phyloP scores from a whole-genome alignment of 2,797 vertebrate genomes.

The Picus viridis region DNA sequence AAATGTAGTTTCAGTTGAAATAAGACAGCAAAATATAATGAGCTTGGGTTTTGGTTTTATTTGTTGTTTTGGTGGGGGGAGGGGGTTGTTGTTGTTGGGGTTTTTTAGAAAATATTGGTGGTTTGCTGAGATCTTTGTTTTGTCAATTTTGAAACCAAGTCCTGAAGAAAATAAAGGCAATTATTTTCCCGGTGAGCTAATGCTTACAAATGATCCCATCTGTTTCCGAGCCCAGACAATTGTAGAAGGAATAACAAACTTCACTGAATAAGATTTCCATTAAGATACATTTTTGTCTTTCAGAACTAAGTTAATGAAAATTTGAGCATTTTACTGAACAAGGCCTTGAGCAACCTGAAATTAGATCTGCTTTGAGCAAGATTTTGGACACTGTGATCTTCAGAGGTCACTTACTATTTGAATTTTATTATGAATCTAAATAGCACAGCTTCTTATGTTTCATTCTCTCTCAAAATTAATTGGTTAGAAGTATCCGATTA shows the following conservation, averaged over 20 bases:
- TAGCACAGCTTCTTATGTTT: neutral
- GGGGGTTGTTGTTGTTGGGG: too few relatives aligned
- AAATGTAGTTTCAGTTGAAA: neutral
- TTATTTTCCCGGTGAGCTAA: neutral
- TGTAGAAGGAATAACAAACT: neutral
- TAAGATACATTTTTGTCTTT: neutral
- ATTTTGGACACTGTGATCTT: neutral
- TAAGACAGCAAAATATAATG: neutral
- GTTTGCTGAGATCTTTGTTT: neutral
- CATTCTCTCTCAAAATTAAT: neutral
- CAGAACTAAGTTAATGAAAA: neutral
- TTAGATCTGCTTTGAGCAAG: neutral
- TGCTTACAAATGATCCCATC: neutral
- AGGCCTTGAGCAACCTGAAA: neutral
- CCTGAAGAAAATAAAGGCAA: neutral
- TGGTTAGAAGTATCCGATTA: neutral
- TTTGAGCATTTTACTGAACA: neutral
- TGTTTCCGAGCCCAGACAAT: neutral
- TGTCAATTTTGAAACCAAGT: neutral
- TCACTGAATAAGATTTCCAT: too few relatives aligned
- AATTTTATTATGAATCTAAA: neutral
- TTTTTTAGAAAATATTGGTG: neutral
- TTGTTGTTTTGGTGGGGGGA: too few relatives aligned
- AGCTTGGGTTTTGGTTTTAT: too few relatives aligned
- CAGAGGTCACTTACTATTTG: neutral